Evolutionary conservation across 1,140 invertebrate species (phyloP), one percentile per base, ranked within the genome.

Genomic region (Lordiphosa mommai): DNA sequence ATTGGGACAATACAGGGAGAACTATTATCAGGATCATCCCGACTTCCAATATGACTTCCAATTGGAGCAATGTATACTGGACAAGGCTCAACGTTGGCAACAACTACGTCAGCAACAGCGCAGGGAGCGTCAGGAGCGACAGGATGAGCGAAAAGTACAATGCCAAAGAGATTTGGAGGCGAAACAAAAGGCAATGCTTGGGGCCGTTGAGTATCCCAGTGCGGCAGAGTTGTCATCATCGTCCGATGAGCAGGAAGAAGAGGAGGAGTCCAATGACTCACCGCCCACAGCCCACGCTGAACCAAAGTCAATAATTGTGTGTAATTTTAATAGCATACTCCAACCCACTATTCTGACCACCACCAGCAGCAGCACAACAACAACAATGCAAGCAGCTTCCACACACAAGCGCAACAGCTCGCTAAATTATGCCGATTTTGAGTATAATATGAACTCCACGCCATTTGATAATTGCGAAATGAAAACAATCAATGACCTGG

Each of bases 401-500:
- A 67, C 32, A 59, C 70, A 76, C 58, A 68, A 72, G 27, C 63
- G 64, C 8, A 88, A 84, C 14, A 84, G 72, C 40, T 73, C 74
- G 43, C 89, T 94, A 48, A 93, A 94, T 70, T 93, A 92, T 80
- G 93, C 93, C 34, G 95, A 96, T 85, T 97, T 97, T 90, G 95
- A 97, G 89, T 93, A 94, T 86, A 95, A 96, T 86, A 76, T 80
- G 77, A 96, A 94, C 41, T 96, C 95, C 10, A 96, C 95, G 87
- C 96, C 96, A 0, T 97, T 97, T 90, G 96, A 97, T 90, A 95
- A 96, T 90, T 93, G 96, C 89, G 95, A 96, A 90, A 86, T 97
- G 20, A 96, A 97, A 89, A 96, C 95, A 30, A 95, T 97, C 34
- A 96, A 97, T 89, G 95, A 96, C 88, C 92, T 96, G 90, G 95